These are phyloP conservation scores for Lithophane socia DNA, from an alignment of 2,888 invertebrate genomes.

Conservation along the genomic window DNA sequence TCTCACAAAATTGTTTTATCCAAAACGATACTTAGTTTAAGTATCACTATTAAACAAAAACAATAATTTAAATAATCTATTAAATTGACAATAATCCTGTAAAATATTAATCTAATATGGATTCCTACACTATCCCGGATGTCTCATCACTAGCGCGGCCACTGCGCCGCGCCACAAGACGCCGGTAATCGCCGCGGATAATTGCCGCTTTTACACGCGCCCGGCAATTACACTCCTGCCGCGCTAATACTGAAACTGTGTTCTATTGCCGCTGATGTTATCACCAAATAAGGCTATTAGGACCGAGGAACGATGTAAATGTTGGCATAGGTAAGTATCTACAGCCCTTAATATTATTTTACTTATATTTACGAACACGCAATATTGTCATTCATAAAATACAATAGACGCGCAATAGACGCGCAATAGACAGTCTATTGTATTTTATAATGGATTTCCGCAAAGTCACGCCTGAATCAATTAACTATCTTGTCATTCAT, in stretches of 20 bases:
- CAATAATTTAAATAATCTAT: not conserved
- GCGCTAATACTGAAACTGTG: slow-evolving; percentile 35
- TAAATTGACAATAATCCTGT: no score
- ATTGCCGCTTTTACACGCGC: slow-evolving; percentile 61
- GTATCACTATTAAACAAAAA: not conserved
- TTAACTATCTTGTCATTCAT: no score
- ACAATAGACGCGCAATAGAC: no score
- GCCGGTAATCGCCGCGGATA: slow-evolving; percentile 49
- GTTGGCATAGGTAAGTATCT: not conserved
- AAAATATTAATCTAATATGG: not conserved
- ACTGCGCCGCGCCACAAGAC: slow-evolving; percentile 35
- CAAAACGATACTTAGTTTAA: not conserved
- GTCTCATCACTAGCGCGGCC: slow-evolving; percentile 40
- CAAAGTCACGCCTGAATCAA: no score
- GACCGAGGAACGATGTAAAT: not conserved
- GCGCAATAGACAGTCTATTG: no score
- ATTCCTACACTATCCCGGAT: not conserved
- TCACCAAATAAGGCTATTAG: not conserved
- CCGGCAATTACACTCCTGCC: slow-evolving; percentile 46
- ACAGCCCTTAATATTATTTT: not conserved
- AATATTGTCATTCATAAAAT: not conserved
- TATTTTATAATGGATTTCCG: no score
- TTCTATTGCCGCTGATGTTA: slow-evolving; percentile 3
- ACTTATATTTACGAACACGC: not conserved
- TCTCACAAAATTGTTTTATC: not conserved